Evolutionary conservation across 92 coral and sea anemone genomes (phyloP), one percentile per base, ranked within the genome.

Genomic region (Porites divaricata): DNA sequence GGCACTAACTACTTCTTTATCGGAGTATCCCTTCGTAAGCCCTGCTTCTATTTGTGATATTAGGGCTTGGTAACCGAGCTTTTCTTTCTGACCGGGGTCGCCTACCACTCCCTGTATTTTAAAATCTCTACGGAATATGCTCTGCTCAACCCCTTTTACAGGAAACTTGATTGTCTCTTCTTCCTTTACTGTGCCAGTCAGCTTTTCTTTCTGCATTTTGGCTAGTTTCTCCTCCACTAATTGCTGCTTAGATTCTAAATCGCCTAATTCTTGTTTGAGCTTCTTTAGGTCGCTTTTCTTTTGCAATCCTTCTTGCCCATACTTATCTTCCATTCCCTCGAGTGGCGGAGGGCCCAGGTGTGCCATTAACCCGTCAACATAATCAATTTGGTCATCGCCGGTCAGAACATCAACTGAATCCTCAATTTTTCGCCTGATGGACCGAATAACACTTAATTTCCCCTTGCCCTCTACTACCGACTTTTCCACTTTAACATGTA

Each of bases 81-180:
- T 93, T 24, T 88, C 90, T 73, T 88, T 88, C 72, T 85, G 91
- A 1, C 91, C 92, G 11, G 89, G 91, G 65, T 90, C 92, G 1
- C 92, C 96, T 5, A 93, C 80, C 28, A 83, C 80, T 7, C 93
- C 89, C 54, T 79, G 86, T 17, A 89, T 89, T 64, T 86, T 89
- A 45, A 89, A 86, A 51, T 89, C 87, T 35, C 89, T 75, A 51
- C 84, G 76, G 26, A 89, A 64, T 5, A 88, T 80, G 69, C 74
- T 86, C 52, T 90, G 76, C 41, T 83, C 69, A 25, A 83, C 54
- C 9, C 75, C 70, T 20, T 25, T 78, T 58, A 87, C 20, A 10
- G 88, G 91, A 16, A 88, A 22, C 52, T 67, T 87, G 25, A 81
- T 25, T 17, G 63, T 61, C 22, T 75, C 62, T 53, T 53, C 58